A percentile compares a stretch with the other conserved stretches of the same genome.
phyloP scores from a whole-genome alignment of 2,888 invertebrate genomes.

The Ypsolopha scabrella region DNA sequence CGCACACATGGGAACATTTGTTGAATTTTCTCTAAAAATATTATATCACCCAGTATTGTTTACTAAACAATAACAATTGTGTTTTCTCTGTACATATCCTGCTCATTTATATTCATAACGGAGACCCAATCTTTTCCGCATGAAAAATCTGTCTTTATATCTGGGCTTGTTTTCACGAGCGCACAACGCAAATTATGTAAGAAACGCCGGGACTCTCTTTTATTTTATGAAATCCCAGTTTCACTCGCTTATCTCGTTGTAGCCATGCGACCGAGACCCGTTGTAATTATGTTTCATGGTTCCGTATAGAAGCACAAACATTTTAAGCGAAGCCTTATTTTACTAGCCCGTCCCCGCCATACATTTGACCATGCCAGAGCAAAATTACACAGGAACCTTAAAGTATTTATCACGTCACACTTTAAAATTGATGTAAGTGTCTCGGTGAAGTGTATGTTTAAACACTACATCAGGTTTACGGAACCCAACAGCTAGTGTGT shows the following conservation, averaged over 20 bases:
- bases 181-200: constrained; percentile 22
- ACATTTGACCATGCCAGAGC: no score
- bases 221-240: constrained; percentile 24
- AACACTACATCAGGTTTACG: no score
- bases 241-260: constrained; percentile 31
- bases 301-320: no score
- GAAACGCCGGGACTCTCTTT: constrained; percentile 14
- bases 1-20: no score
- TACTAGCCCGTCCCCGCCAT: no score
- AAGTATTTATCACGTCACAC: no score
- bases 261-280: constrained; percentile 19
- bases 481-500: no score
- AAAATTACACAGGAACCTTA: no score
- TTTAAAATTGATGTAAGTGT: no score
- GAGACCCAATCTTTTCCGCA: neutral
- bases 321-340: no score
- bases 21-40: no score
- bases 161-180: neutral
- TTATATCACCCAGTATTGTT: neutral
- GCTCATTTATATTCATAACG: neutral
- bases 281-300: constrained; percentile 29
- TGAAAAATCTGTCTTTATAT: neutral
- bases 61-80: neutral
- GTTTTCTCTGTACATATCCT: neutral
- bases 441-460: no score